These are phyloP conservation scores for Archocentrus centrarchus DNA, from an alignment of 2,113 vertebrate genomes.

Conservation along the genomic window DNA sequence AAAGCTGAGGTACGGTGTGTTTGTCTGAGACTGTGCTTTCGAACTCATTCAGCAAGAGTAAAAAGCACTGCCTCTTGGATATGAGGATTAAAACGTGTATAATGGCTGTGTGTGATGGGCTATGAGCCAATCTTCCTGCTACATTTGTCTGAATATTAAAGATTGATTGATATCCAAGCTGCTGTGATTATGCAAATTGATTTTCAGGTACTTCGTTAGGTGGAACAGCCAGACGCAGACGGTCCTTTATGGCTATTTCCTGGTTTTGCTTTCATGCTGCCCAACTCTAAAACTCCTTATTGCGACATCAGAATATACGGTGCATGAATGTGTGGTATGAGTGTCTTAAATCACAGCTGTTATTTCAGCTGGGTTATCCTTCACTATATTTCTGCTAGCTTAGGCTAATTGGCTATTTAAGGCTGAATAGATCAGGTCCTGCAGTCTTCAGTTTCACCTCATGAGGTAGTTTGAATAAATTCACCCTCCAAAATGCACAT, in stretches of 20 bases:
- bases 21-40: background rate
- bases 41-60: background rate
- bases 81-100: background rate
- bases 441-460: background rate
- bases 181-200: background rate
- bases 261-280: fast-evolving
- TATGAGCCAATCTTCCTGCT: background rate
- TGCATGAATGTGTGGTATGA: background rate
- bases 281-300: background rate
- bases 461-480: background rate
- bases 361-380: background rate
- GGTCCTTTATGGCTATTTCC: background rate
- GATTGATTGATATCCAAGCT: too few species aligned
- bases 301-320: background rate
- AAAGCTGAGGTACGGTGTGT: slow-evolving; percentile 89
- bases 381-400: background rate
- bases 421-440: background rate
- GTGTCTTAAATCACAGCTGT: background rate
- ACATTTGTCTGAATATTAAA: background rate
- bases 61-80: background rate
- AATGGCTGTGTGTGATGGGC: background rate
- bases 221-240: background rate
- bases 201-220: background rate
- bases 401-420: background rate
- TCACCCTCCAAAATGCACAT: background rate